These are phyloP conservation scores for Setophaga coronata DNA, from an alignment of 2,113 vertebrate species.

Conservation along the genomic window DNA sequence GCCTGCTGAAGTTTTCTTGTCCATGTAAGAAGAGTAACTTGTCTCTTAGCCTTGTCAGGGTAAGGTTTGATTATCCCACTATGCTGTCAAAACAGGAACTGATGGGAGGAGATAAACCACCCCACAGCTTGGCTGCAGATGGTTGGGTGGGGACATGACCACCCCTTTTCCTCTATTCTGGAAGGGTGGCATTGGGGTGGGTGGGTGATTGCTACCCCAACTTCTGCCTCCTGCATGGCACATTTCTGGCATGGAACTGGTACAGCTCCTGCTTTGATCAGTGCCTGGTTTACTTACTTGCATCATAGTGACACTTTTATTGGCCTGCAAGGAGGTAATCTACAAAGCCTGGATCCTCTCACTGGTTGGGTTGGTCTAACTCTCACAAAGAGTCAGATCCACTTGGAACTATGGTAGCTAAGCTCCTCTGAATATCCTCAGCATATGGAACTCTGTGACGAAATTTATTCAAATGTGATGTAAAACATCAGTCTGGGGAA, in stretches of 20 bases:
- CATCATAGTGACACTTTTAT: neutral
- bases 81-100: neutral
- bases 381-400: neutral
- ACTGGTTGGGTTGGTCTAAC: neutral
- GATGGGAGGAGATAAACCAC: neutral
- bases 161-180: rapidly evolving
- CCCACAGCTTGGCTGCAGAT: neutral
- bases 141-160: neutral
- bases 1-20: neutral
- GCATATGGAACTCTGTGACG: neutral
- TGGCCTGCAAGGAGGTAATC: neutral
- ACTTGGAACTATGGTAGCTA: neutral
- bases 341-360: neutral
- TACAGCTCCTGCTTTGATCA: neutral
- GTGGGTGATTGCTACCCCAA: neutral
- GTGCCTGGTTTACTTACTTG: neutral
- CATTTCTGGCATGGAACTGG: neutral
- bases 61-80: neutral
- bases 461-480: neutral
- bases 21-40: neutral
- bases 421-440: neutral
- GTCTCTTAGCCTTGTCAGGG: neutral
- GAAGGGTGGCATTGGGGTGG: neutral
- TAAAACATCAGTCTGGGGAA: neutral
- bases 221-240: neutral